Base-by-base conservation (phyloP, 2,797 vertebrate species). In the Dermochelys coriacea region DNA sequence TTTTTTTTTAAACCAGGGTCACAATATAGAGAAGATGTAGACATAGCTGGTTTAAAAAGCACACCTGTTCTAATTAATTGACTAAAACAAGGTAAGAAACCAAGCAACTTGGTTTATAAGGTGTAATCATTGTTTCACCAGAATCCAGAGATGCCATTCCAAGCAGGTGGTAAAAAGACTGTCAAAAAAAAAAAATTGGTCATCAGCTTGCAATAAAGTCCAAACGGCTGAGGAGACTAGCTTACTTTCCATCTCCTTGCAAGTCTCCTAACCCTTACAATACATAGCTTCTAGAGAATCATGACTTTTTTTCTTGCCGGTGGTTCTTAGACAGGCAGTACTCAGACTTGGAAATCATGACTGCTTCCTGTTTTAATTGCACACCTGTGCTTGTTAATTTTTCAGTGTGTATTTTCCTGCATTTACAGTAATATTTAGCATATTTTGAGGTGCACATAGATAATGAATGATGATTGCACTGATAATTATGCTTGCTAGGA, bases 401-500 rank as follows among this genome's bases (percentile, higher is more conserved):
- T 79, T 84, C 87, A 71, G 3, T 84, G 6, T 45, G 21, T 85
- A 89, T 93, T 85, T 96, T 93, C 90, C 55, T 82, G 34, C 93
- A 89, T n/a, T 90, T 87, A 71, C 85, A 91, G 61, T 54, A 89
- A 89, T 47, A 95, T 83, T 94, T 91, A 88, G 52, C 57, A 88
- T 57, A 86, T 86, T 37, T 90, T 87, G 89, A 29, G 18, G 77
- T 91, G 50, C 25, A 94, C 90, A 91, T 4, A 91, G 84, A 88
- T 86, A 93, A 71, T 81, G 91, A 94, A 82, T 93, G 87, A 87
- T 91, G 80, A 96, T 77, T 94, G 87, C 91, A 94, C 71, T 86
- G 87, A 88, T 94, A 95, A 96, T 94, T 93, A 86, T 19, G 57
- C 71, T 95, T 97, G 89, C 84, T 84, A 96, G 92, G 93, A 96